Evolutionary conservation across 2,888 invertebrate genomes (phyloP), one percentile per base, ranked within the genome.

Genomic region (Enchytraeus crypticus): DNA sequence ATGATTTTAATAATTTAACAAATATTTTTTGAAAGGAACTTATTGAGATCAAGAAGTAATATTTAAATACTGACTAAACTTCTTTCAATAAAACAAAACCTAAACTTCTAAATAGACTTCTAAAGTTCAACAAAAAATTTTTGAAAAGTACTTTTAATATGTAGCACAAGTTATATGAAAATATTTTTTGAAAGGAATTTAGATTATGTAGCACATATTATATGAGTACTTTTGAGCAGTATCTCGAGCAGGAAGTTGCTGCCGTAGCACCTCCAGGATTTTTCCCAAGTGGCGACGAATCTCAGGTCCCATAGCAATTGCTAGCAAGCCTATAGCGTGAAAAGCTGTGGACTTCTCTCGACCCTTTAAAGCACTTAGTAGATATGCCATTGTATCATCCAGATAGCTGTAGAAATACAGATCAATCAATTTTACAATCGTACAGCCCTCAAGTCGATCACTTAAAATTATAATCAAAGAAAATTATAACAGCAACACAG

Each of bases 271-370:
- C 71, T 89, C 89, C 88, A 95, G 90, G 62, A 95, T 90, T 72
- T 85, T 85, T 0, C 87, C 86, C 27, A 95, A 83, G 76, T 89
- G 88, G 1, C 84, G 84, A 72, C 87, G 86, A 54, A 93, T 90
- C 14, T 27, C 47, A 59, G 85, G 84, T 70, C 88, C 88, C 0
- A 93, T 87, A 26, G 93, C 92, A 1, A 92, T 88, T 0, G 92
- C 89, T 72, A 96, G 85, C 18, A 92, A 84, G 1, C 95, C 96
- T 51, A 95, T 84, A 2, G 95, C 89, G 26, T 89, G 87, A 74
- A 93, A 95, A 0, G 93, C 92, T 73, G 87, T 85, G 53, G 88
- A 87, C 62, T 88, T 92, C 71, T 88, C 86, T 49, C 87, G 85
- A 21, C 72, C 69, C 68, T 72, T 73, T 55, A 95, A 79, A 34